Evolutionary conservation across 1,140 invertebrate species (phyloP), one percentile per base, ranked within the genome.

Genomic region (Lepidurus arcticus): DNA sequence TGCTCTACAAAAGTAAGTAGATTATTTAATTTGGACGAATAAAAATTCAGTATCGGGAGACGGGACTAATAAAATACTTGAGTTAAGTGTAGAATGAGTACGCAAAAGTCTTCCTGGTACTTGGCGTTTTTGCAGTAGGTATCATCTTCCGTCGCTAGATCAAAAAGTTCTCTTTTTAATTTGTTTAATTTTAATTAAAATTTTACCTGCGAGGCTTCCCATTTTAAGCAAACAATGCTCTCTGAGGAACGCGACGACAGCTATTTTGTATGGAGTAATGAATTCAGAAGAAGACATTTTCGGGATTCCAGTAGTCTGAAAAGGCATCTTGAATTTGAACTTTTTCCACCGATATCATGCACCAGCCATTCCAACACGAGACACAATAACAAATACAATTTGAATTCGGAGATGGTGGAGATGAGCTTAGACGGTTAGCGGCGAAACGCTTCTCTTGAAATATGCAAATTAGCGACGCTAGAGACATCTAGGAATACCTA

Each of bases 141-240:
- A 16, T 65, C 53, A 9, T 13, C 21, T 13, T 65, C 53, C 53
- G 53, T 65, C 13, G 53, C 53, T 65, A 16, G 10, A 11, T 47
- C 16, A 47, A 11, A 47, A 47, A 11, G 10, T 47, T 47, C 2
- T 11, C 45, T 47, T 47, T 47, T n/a, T 65, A 9, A 13, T 13
- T 65, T 65, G 4, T 11, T 47, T 2, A 47, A 47, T 16, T 47
- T 47, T 11, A 47, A 16, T 7, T 47, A 47, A 16, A 65, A 11
- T 65, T 13, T 11, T 65, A 65, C 53, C n/a, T 65, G 53, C 53
- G 13, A 65, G 8, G 21, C 21, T 65, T 16, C 53, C 53, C 53
- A 65, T 65, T 65, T 65, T 65, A n/a, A 65, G 53, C 53, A 65
- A 65, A 65, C 53, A 65, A 21, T 65, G 21, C 21, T 65, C 53